Evolutionary conservation across 2,888 invertebrate genomes (phyloP).

Genomic region (Acleris holmiana): DNA sequence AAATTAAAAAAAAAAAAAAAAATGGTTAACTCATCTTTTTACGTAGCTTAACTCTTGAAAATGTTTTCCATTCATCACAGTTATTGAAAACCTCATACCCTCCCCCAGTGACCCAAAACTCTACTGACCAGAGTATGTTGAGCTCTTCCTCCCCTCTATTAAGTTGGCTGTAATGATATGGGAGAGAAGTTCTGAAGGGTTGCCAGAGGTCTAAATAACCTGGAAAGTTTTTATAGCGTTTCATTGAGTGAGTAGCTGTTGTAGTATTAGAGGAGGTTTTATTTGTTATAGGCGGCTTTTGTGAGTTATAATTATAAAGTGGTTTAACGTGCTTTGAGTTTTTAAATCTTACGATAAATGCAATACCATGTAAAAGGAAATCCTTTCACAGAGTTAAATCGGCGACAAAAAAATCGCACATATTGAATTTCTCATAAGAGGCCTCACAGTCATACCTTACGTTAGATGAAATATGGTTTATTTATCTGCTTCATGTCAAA

Average conservation of each 20-base stretch:
- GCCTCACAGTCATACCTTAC: no score
- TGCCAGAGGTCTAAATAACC: constrained; percentile 44
- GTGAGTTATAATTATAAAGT: no score
- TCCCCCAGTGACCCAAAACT: constrained; percentile 63
- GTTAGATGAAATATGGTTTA: no score
- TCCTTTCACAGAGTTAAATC: no score
- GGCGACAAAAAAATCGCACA: no score
- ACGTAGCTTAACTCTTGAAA: constrained; percentile 32
- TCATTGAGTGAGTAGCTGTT: constrained; percentile 39
- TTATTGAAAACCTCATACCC: constrained; percentile 55
- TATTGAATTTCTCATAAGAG: no score
- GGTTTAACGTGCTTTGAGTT: no score
- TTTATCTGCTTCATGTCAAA: no score
- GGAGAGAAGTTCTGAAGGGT: constrained; percentile 40
- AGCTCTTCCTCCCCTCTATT: constrained; percentile 41
- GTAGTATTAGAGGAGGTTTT: constrained; percentile 28
- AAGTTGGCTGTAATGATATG: constrained; percentile 36
- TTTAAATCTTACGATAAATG: no score
- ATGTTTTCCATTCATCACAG: constrained; percentile 35
- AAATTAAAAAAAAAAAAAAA: no score
- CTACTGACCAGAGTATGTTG: constrained; percentile 51
- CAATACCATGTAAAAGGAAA: no score
- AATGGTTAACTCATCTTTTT: background rate
- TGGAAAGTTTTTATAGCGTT: constrained; percentile 51
- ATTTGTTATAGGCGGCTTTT: background rate